Evolutionary conservation across 2,113 vertebrate species (phyloP).

Genomic region (Lota lota): DNA sequence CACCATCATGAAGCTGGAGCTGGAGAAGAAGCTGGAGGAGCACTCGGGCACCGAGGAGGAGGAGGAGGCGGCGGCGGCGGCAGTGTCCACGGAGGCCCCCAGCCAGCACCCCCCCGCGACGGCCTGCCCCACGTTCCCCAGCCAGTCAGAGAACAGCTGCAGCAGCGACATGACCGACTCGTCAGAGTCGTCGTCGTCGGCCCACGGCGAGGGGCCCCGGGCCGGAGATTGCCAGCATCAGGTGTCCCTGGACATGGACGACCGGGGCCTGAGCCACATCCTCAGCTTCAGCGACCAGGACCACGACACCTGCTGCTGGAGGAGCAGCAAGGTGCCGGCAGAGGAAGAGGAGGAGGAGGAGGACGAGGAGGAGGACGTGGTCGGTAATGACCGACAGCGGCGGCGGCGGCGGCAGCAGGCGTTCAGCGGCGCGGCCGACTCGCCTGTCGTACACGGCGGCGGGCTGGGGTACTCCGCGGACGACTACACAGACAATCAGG

Average conservation of each 20-base stretch:
- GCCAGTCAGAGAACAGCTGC: slow-evolving; percentile 84
- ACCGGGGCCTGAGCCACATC: slow-evolving; percentile 83
- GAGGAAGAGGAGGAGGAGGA: slow-evolving; percentile 4
- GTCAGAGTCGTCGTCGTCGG: slow-evolving; percentile 77
- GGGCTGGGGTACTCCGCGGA: slow-evolving; percentile 48
- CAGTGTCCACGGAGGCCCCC: slow-evolving; percentile 29
- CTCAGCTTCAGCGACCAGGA: slow-evolving; percentile 85
- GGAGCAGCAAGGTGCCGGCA: slow-evolving; percentile 33
- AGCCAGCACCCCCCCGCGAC: slow-evolving; percentile 21
- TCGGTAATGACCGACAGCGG: slow-evolving; percentile 56
- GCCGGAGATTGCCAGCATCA: slow-evolving; percentile 43
- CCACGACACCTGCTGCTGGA: slow-evolving; percentile 60
- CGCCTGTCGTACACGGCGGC: slow-evolving; percentile 74
- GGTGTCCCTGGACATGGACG: slow-evolving; percentile 74
- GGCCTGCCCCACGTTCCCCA: slow-evolving; percentile 74
- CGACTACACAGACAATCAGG: slow-evolving; percentile 63
- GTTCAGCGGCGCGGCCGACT: slow-evolving; percentile 81
- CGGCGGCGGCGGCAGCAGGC: slow-evolving; percentile 67
- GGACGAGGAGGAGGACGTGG: slow-evolving; percentile 11
- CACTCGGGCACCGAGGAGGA: slow-evolving; percentile 61
- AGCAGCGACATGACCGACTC: slow-evolving; percentile 91
- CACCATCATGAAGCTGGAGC: slow-evolving; percentile 93
- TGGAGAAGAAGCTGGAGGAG: slow-evolving; percentile 82
- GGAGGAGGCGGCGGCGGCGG: slow-evolving; percentile 50
- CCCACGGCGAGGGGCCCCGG: slow-evolving; percentile 74